A percentile compares a stretch with the other conserved stretches of the same genome.
Conservation (phyloP, 30 jellyfish, hydroid and myxozoan genomes). For the Aurelia sp. region DNA sequence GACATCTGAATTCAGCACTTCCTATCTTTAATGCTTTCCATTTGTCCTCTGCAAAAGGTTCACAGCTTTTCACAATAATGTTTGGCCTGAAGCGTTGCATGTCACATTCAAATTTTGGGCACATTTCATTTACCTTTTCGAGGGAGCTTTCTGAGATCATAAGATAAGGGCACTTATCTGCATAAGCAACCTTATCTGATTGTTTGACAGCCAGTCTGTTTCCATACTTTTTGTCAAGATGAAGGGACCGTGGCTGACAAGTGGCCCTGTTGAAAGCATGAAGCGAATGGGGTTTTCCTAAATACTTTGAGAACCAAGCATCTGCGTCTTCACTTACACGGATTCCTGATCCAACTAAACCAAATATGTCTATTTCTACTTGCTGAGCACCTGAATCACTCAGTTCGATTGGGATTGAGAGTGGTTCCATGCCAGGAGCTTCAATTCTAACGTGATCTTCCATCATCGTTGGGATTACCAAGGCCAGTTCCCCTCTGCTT, state of each 20-base stretch:
- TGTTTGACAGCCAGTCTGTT: constrained; percentile 21
- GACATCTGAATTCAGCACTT: constrained; percentile 45
- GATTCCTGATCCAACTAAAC: constrained; percentile 50
- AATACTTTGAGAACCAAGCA: constrained; percentile 60
- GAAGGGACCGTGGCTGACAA: constrained; percentile 55
- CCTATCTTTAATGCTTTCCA: constrained; percentile 46
- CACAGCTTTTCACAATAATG: constrained; percentile 42
- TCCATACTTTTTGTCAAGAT: constrained; percentile 12
- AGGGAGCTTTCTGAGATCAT: constrained; percentile 57
- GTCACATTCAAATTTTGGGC: constrained; percentile 15
- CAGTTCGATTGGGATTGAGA: neutral
- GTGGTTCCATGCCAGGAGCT: constrained; percentile 65
- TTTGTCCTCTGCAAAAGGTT: constrained; percentile 65
- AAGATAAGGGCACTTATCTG: constrained; percentile 59
- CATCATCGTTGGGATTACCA: constrained; percentile 11
- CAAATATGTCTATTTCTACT: constrained; percentile 24
- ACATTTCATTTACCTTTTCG: constrained; percentile 15
- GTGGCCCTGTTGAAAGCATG: constrained; percentile 11
- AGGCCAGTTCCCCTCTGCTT: constrained; percentile 40
- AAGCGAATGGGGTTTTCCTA: constrained; percentile 51
- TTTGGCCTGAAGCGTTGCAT: constrained; percentile 74
- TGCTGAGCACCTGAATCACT: neutral
- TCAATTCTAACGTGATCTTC: constrained; percentile 28
- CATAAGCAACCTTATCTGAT: constrained; percentile 39
- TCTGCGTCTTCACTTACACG: constrained; percentile 71